Evolutionary conservation across 2,113 vertebrate species (phyloP).

Genomic region (Rousettus leschenaultii): DNA sequence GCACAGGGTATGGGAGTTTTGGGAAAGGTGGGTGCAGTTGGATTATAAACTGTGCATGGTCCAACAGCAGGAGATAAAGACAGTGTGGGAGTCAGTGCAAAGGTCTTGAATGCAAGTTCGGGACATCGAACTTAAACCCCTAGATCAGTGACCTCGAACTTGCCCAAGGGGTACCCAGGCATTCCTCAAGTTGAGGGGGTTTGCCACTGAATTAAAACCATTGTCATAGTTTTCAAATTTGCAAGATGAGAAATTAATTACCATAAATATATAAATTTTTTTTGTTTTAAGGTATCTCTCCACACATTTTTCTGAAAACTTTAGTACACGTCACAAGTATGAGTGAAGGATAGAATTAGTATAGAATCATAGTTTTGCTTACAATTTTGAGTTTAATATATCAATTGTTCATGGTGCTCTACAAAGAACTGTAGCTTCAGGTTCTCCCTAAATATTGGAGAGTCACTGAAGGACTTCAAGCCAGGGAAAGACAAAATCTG

Average conservation of each 20-base stretch:
- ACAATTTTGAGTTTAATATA: neutral
- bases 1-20: neutral
- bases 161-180: neutral
- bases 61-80: neutral
- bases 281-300: neutral
- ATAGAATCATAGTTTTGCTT: neutral
- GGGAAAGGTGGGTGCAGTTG: neutral
- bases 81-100: neutral
- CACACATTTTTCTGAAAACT: neutral
- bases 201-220: neutral
- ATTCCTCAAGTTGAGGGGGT: neutral
- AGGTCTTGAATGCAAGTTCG: neutral
- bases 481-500: neutral
- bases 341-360: neutral
- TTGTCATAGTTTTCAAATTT: neutral
- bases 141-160: conserved; percentile 1
- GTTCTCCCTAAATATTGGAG: neutral
- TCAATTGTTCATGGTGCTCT: neutral
- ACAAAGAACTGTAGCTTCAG: neutral
- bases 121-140: neutral
- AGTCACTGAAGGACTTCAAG: neutral
- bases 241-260: neutral
- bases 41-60: neutral
- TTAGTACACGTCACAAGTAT: neutral
- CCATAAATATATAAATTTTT: neutral